Conservation (phyloP, 1,140 invertebrate genomes). For the Pogonus chalceus region DNA sequence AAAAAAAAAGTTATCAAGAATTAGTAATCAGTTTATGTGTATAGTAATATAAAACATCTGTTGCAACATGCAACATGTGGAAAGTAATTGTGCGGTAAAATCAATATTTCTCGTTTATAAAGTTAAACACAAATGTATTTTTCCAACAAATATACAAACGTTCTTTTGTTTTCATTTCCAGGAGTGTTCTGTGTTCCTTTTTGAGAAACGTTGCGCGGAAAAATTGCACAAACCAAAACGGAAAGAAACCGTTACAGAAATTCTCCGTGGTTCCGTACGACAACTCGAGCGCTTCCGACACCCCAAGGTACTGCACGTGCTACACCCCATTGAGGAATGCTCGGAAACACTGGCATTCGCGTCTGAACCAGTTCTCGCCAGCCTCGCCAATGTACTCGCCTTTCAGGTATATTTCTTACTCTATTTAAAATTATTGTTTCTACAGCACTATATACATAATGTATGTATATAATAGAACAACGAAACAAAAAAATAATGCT, state of each 20-base stretch:
- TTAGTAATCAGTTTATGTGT: too few relatives aligned
- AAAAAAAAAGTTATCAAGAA: too few relatives aligned
- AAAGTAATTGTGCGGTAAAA: too few relatives aligned
- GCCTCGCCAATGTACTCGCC: conserved; percentile 78
- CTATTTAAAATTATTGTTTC: conserved; percentile 26
- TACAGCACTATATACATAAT: neutral
- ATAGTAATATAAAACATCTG: too few relatives aligned
- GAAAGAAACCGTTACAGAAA: conserved; percentile 84
- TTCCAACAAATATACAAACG: too few relatives aligned
- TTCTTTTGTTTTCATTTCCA: conserved; percentile 42
- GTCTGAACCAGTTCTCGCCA: conserved; percentile 77
- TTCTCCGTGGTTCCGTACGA: conserved; percentile 69
- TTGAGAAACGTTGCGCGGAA: conserved; percentile 88
- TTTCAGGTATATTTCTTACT: too few relatives aligned
- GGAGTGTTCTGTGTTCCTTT: conserved; percentile 92
- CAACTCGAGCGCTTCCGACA: conserved; percentile 79
- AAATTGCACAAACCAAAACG: conserved; percentile 90
- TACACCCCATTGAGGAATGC: conserved; percentile 70
- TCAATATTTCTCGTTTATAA: too few relatives aligned
- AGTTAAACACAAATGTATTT: too few relatives aligned
- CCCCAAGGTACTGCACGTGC: conserved; percentile 68
- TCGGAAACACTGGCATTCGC: conserved; percentile 84
- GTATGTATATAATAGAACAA: neutral
- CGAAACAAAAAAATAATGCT: neutral
- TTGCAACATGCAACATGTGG: too few relatives aligned